These are phyloP conservation scores for Paedocypris micromegethes DNA, from an alignment of 2,797 vertebrate genomes.

Conservation along the genomic window DNA sequence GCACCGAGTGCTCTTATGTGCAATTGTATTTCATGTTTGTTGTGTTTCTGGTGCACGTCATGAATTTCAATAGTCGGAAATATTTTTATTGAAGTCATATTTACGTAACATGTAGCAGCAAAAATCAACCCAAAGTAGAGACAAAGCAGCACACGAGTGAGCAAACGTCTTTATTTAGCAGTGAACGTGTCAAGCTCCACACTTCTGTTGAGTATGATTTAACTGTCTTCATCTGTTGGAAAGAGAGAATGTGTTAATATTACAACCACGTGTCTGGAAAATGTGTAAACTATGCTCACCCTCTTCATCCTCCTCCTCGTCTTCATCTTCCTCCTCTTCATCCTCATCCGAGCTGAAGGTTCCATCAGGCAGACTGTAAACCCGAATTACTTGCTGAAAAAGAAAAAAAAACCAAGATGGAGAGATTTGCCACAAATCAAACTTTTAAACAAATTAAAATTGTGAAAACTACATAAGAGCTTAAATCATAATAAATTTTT, in stretches of 20 bases:
- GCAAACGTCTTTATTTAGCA: constrained; percentile 28
- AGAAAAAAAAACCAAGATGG: background rate
- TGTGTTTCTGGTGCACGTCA: no score
- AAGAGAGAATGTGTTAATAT: background rate
- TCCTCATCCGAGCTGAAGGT: constrained; percentile 98
- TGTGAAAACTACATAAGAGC: no score
- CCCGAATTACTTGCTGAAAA: constrained; percentile 88
- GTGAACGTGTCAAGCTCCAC: constrained; percentile 2
- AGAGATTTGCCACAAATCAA: background rate
- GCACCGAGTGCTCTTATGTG: no score
- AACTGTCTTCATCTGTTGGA: constrained; percentile 32
- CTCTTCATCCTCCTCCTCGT: constrained; percentile 88
- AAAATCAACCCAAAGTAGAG: no score
- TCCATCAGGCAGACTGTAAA: constrained; percentile 95
- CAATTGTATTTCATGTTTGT: no score
- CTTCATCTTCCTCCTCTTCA: constrained; percentile 91
- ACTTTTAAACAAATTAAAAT: no score
- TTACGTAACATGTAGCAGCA: no score
- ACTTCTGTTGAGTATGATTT: constrained; percentile 2
- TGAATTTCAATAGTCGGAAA: no score
- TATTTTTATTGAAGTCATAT: no score
- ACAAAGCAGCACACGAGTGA: background rate
- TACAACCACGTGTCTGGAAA: no score
- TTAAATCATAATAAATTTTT: no score
- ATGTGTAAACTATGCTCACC: constrained; percentile 51